Evolutionary conservation across 2,797 vertebrate species (phyloP).

Genomic region (Sebastes miniatus): DNA sequence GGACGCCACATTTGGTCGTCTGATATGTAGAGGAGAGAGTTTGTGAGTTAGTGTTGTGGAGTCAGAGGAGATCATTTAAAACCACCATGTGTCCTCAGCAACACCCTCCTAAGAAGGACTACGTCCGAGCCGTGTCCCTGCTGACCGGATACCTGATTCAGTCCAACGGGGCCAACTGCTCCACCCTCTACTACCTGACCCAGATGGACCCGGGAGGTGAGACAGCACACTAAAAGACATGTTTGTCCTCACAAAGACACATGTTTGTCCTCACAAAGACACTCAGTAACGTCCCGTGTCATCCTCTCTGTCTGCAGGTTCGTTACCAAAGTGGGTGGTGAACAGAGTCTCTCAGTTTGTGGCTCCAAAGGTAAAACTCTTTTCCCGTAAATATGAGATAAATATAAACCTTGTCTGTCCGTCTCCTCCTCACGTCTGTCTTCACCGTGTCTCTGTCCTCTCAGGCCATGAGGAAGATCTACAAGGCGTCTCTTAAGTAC

Average conservation of each 20-base stretch:
- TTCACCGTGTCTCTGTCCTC: not conserved
- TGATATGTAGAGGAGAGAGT: too few relatives aligned
- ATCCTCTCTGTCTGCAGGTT: slow-evolving; percentile 77
- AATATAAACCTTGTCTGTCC: not conserved
- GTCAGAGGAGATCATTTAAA: too few relatives aligned
- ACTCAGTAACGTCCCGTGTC: not conserved
- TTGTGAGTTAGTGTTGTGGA: too few relatives aligned
- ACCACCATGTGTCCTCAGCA: slow-evolving; percentile 71
- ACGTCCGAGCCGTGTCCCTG: slow-evolving; percentile 89
- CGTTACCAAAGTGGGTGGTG: slow-evolving; percentile 93
- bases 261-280: not conserved
- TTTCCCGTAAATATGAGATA: not conserved
- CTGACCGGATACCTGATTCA: slow-evolving; percentile 91
- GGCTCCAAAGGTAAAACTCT: slow-evolving; percentile 86
- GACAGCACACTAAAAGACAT: not conserved
- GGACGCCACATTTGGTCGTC: too few relatives aligned
- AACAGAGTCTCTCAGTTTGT: slow-evolving; percentile 91
- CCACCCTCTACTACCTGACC: slow-evolving; percentile 89
- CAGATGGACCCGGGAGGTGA: slow-evolving; percentile 90
- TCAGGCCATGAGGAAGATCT: slow-evolving; percentile 89
- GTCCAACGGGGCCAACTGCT: slow-evolving; percentile 78
- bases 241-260: not conserved
- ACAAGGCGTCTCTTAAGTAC: slow-evolving; percentile 90
- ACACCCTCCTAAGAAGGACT: slow-evolving; percentile 90
- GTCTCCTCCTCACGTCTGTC: not conserved